phyloP scores from a whole-genome alignment of 2,888 invertebrate species.

The Coelogynopora nodosa region DNA sequence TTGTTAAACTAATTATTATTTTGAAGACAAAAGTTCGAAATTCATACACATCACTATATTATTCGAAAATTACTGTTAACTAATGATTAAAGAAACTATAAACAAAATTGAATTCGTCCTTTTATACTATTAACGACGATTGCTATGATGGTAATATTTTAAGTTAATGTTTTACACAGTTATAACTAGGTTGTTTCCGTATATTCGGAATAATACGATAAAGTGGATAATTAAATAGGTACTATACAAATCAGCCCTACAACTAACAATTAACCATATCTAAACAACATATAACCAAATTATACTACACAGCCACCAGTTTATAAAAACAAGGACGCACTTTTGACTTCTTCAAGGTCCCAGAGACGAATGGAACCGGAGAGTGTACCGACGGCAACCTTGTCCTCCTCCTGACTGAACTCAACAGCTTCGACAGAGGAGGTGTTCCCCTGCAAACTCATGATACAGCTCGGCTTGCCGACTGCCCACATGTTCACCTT shows the following conservation, averaged over 20 bases:
- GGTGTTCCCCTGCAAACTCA: constrained; percentile 84
- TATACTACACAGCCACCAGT: too few species aligned
- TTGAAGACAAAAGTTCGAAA: too few species aligned
- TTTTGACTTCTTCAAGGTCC: constrained; percentile 89
- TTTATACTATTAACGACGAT: too few species aligned
- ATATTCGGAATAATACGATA: not conserved
- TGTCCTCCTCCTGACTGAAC: constrained; percentile 86
- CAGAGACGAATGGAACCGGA: constrained; percentile 89
- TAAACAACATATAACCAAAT: too few species aligned
- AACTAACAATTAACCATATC: too few species aligned
- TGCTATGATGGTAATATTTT: too few species aligned
- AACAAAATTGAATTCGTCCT: too few species aligned
- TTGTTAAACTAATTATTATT: too few species aligned
- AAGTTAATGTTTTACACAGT: not conserved
- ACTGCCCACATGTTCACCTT: constrained; percentile 96
- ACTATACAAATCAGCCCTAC: too few species aligned
- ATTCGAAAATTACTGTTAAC: too few species aligned
- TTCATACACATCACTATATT: too few species aligned
- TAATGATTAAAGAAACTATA: too few species aligned
- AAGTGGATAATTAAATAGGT: not conserved
- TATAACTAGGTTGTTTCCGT: not conserved
- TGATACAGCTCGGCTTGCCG: constrained; percentile 86
- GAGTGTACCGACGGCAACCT: constrained; percentile 84
- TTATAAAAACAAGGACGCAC: constrained; percentile 55
- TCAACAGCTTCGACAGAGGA: constrained; percentile 89